Evolutionary conservation across 64 coral and sea anemone species (phyloP).

Genomic region (Anthopleura sola): DNA sequence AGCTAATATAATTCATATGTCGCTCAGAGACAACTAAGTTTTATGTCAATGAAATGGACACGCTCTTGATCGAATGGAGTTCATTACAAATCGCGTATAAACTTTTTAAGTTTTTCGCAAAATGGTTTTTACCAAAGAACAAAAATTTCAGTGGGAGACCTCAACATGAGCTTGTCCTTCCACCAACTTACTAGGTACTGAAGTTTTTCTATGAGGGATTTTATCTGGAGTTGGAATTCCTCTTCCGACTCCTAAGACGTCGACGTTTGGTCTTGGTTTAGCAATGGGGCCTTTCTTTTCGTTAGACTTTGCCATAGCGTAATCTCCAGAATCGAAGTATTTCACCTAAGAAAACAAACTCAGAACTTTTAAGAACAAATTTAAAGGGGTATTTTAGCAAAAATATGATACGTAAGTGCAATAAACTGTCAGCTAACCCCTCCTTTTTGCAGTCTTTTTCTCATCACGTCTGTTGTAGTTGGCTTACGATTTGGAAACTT

Average conservation of each 20-base stretch:
- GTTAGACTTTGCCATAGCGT: constrained; percentile 89
- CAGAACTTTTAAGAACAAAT: neutral
- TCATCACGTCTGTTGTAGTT: constrained; percentile 79
- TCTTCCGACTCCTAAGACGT: constrained; percentile 71
- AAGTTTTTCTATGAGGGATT: constrained; percentile 97
- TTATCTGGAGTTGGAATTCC: constrained; percentile 97
- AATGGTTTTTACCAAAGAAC: neutral
- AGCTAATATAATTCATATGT: neutral
- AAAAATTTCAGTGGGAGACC: constrained; percentile 32
- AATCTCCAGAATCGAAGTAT: constrained; percentile 99
- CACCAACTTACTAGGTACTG: constrained; percentile 99
- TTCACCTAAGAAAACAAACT: constrained; percentile 64
- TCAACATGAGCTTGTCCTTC: constrained; percentile 79
- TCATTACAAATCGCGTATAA: neutral
- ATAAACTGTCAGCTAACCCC: constrained; percentile 59
- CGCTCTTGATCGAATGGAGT: neutral
- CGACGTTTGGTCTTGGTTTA: constrained; percentile 34
- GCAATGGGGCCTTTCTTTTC: constrained; percentile 76
- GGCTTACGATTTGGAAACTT: constrained; percentile 92
- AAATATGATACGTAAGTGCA: constrained; percentile 4
- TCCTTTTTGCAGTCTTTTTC: constrained; percentile 95
- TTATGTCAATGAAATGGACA: neutral
- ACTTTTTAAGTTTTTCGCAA: neutral
- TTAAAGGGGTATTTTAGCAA: neutral
- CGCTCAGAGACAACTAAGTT: neutral